A percentile compares a stretch with the other conserved stretches of the same genome.
These are phyloP conservation scores for Oryctolagus cuniculus DNA, from an alignment of 2,113 vertebrate species.

Conservation along the genomic window DNA sequence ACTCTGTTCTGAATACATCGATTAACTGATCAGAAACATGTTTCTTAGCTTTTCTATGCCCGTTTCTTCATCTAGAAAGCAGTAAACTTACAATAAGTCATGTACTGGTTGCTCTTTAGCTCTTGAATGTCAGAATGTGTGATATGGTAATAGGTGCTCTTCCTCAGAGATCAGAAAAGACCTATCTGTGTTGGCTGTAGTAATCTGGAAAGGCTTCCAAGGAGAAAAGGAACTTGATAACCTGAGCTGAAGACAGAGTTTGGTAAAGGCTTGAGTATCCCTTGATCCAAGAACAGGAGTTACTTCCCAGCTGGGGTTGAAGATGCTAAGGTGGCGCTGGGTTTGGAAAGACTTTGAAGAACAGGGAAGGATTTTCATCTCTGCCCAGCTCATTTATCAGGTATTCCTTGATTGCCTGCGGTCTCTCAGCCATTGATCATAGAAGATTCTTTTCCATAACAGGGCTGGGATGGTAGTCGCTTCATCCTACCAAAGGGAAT, in stretches of 20 bases:
- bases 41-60: conserved; percentile 12
- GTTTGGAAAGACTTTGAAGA: conserved; percentile 35
- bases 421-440: conserved; percentile 27
- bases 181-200: not conserved
- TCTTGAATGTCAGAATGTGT: not conserved
- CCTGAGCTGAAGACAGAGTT: not conserved
- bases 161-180: not conserved
- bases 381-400: not conserved
- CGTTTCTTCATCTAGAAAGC: not conserved
- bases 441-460: not conserved
- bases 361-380: not conserved
- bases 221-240: conserved; percentile 8
- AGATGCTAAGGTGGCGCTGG: not conserved
- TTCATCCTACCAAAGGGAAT: conserved; percentile 19
- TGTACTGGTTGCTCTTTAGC: not conserved
- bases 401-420: conserved; percentile 1
- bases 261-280: not conserved
- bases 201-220: conserved; percentile 31
- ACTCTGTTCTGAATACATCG: not conserved
- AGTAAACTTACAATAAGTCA: not conserved
- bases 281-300: not conserved
- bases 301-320: not conserved
- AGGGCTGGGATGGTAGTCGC: not conserved
- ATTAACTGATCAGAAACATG: not conserved
- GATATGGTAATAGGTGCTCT: not conserved